phyloP scores from a whole-genome alignment of 2,113 vertebrate genomes.

The Sylvilagus bachmani region DNA sequence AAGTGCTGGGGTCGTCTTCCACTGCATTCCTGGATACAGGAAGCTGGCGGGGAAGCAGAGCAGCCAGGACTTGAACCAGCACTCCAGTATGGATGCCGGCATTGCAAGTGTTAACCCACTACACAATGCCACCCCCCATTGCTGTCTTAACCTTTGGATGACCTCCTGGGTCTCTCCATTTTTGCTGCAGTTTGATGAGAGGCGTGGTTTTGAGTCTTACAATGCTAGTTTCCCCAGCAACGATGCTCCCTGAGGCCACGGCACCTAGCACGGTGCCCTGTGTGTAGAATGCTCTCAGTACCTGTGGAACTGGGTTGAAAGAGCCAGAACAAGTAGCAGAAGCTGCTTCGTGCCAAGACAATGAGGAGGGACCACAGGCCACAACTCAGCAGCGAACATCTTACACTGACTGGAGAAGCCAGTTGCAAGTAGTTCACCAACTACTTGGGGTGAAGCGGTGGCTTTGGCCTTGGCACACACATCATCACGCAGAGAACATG shows the following conservation, averaged over 20 bases:
- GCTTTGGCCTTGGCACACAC: not conserved
- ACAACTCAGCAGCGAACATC: not conserved
- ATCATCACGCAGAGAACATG: not conserved
- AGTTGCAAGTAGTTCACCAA: not conserved
- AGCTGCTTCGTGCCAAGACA: not conserved
- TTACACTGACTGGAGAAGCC: not conserved
- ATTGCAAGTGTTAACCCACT: too few species aligned
- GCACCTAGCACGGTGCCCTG: not conserved
- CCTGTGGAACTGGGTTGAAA: too few species aligned
- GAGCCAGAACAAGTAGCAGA: not conserved
- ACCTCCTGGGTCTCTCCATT: not conserved
- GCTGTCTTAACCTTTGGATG: not conserved
- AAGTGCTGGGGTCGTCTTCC: too few species aligned
- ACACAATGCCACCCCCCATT: not conserved
- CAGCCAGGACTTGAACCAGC: too few species aligned
- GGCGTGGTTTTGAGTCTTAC: not conserved
- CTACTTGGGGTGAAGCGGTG: not conserved
- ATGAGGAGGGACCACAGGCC: not conserved
- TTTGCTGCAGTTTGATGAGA: not conserved
- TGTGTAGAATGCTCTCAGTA: not conserved
- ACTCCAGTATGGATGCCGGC: too few species aligned
- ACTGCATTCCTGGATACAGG: too few species aligned
- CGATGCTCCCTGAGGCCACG: not conserved
- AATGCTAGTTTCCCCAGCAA: not conserved
- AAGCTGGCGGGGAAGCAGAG: too few species aligned